These are phyloP conservation scores for Laothoe populi DNA, from an alignment of 2,888 invertebrate species.

Conservation along the genomic window DNA sequence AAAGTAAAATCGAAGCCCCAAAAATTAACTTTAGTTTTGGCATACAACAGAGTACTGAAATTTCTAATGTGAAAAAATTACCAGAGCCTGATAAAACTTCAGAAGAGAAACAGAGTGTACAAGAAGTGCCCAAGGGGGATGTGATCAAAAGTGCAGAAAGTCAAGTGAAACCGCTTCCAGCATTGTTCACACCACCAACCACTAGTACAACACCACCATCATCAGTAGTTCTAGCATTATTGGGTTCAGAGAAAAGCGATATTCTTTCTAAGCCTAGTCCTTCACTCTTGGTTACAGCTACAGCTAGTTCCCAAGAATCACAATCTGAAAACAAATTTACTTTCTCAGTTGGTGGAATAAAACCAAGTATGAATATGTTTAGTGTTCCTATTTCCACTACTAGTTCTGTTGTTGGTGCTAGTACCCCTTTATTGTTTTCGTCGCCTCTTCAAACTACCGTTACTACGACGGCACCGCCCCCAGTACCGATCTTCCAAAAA, in stretches of 20 bases:
- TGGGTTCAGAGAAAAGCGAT: not conserved
- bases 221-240: constrained; percentile 4
- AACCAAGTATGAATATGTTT: constrained; percentile 14
- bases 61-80: constrained; percentile 31
- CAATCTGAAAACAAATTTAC: constrained; percentile 19
- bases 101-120: constrained; percentile 49
- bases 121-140: constrained; percentile 58
- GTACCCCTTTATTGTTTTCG: constrained; percentile 34
- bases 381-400: not conserved
- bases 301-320: not conserved
- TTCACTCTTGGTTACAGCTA: not conserved
- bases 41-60: constrained; percentile 43
- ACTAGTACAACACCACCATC: not conserved
- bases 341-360: constrained; percentile 16
- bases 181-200: constrained; percentile 9
- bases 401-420: not conserved
- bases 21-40: constrained; percentile 62
- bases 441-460: constrained; percentile 33
- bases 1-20: constrained; percentile 40
- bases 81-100: constrained; percentile 35
- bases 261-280: not conserved
- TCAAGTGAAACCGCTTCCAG: constrained; percentile 6
- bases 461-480: constrained; percentile 37
- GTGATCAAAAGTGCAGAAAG: constrained; percentile 29
- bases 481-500: constrained; percentile 47